phyloP scores from a whole-genome alignment of 2,113 vertebrate species.

The Phalacrocorax carbo region DNA sequence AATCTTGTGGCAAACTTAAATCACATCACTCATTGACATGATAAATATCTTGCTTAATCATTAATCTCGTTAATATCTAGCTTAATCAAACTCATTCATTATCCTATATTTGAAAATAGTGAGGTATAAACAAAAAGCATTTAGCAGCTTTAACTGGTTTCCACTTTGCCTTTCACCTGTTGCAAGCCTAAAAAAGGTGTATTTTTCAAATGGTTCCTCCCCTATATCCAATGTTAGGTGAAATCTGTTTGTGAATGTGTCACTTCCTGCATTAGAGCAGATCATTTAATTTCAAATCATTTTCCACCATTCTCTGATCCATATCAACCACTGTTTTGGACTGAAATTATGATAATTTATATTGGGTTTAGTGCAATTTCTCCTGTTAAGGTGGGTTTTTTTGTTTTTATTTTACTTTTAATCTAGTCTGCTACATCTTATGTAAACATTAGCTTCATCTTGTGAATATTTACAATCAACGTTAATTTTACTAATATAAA shows the following conservation, averaged over 20 bases:
- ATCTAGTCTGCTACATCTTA: background rate
- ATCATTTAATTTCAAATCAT: background rate
- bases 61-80: background rate
- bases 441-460: background rate
- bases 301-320: background rate
- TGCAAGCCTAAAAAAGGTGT: background rate
- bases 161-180: background rate
- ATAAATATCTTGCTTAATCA: background rate
- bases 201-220: background rate
- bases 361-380: background rate
- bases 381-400: rapidly evolving
- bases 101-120: background rate
- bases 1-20: background rate
- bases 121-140: background rate
- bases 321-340: background rate
- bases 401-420: background rate
- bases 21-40: background rate
- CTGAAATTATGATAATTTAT: background rate
- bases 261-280: background rate
- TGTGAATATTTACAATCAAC: background rate
- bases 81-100: background rate
- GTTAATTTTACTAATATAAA: background rate
- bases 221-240: background rate
- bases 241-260: background rate
- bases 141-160: background rate